phyloP scores from a whole-genome alignment of 2,797 vertebrate species.

The Hirundo rustica region DNA sequence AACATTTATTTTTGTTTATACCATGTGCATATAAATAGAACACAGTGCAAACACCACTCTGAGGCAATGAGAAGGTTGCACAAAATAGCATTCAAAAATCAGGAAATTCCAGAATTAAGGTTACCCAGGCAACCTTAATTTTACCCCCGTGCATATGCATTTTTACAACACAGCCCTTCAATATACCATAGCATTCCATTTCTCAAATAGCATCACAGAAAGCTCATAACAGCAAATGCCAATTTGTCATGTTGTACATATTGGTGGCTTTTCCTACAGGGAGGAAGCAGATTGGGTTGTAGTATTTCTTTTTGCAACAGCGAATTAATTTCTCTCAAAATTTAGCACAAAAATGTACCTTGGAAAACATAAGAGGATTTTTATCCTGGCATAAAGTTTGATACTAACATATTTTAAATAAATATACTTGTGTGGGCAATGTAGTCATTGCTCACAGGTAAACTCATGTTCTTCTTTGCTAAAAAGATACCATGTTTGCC shows the following conservation, averaged over 20 bases:
- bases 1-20: conserved; percentile 38
- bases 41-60: conserved; percentile 16
- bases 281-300: not conserved
- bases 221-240: not conserved
- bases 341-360: not conserved
- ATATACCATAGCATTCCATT: conserved; percentile 32
- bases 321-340: not conserved
- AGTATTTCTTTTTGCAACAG: not conserved
- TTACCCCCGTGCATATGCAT: conserved; percentile 44
- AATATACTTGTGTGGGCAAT: not conserved
- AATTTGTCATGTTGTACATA: not conserved
- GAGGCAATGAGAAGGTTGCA: conserved; percentile 26
- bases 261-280: not conserved
- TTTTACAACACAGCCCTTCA: conserved; percentile 34
- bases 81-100: conserved; percentile 54
- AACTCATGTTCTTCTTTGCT: not conserved
- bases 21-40: not conserved
- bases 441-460: not conserved
- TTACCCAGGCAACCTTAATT: conserved; percentile 67
- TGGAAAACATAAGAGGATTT: not conserved
- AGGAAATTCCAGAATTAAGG: conserved; percentile 69
- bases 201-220: conserved; percentile 15
- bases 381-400: not conserved
- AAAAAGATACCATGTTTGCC: not conserved
- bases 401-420: not conserved